Percentiles rank a stretch among this genome's conserved stretches.
phyloP scores from a whole-genome alignment of 2,888 invertebrate species.

The Ophioninae sp. region DNA sequence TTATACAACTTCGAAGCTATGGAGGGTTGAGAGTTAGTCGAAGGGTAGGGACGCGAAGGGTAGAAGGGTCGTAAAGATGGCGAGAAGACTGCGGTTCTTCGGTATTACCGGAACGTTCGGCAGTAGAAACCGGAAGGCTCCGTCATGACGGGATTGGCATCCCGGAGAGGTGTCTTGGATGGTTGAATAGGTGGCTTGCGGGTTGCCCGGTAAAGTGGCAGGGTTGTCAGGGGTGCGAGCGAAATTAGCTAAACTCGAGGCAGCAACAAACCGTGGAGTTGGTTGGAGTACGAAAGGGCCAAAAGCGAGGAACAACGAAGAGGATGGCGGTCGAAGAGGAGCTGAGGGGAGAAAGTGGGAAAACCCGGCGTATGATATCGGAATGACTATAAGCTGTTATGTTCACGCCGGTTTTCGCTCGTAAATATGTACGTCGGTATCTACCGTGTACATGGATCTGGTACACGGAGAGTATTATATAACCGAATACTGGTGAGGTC shows the following conservation, averaged over 20 bases:
- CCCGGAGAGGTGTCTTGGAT: slow-evolving; percentile 57
- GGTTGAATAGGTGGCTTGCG: slow-evolving; percentile 26
- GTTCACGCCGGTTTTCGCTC: slow-evolving; percentile 49
- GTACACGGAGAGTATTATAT: slow-evolving; percentile 18
- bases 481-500: slow-evolving; percentile 31
- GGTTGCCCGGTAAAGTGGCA: slow-evolving; percentile 33
- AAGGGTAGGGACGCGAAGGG: neutral
- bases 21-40: neutral
- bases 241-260: slow-evolving; percentile 68
- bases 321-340: slow-evolving; percentile 37
- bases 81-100: slow-evolving; percentile 1
- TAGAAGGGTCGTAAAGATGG: slow-evolving; percentile 12
- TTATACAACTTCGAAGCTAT: neutral
- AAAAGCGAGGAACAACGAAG: slow-evolving; percentile 5
- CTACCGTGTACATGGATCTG: slow-evolving; percentile 5
- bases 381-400: slow-evolving; percentile 65
- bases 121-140: slow-evolving; percentile 28
- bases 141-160: slow-evolving; percentile 53
- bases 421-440: slow-evolving; percentile 18
- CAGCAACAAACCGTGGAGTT: slow-evolving; percentile 60
- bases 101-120: no score
- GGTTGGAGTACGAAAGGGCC: neutral
- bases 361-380: slow-evolving; percentile 62
- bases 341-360: slow-evolving; percentile 33
- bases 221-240: slow-evolving; percentile 42